Conservation (phyloP, 2,797 vertebrate genomes). For the Poecilia wingei region DNA sequence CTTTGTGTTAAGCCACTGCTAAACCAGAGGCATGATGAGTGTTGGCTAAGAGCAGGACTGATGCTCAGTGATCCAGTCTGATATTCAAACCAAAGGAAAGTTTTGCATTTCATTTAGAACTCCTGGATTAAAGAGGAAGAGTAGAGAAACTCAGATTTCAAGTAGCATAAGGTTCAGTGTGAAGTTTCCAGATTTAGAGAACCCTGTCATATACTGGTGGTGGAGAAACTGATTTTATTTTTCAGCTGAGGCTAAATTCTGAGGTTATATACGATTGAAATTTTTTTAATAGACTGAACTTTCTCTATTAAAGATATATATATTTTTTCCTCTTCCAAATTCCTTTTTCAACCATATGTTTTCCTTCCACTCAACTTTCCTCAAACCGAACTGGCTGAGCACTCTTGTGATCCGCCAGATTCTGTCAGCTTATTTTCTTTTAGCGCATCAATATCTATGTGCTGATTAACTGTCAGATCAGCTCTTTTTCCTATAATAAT, state of each 20-base stretch:
- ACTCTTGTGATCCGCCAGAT: background rate
- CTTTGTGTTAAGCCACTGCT: background rate
- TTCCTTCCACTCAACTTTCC: background rate
- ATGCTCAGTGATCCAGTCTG: background rate
- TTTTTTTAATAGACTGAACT: background rate
- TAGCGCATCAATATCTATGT: background rate
- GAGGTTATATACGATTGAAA: background rate
- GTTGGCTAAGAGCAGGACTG: background rate
- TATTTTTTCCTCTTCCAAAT: background rate
- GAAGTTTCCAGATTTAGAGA: background rate
- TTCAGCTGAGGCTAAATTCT: background rate
- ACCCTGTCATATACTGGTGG: background rate
- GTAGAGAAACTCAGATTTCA: background rate
- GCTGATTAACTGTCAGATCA: background rate
- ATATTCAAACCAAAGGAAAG: background rate
- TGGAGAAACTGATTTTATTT: background rate
- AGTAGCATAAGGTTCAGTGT: background rate
- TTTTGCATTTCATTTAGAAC: background rate
- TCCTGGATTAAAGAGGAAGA: background rate
- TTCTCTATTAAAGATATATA: background rate
- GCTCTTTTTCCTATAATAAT: background rate
- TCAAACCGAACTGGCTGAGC: background rate
- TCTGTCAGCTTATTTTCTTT: background rate
- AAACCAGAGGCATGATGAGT: background rate
- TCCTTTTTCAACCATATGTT: background rate